Conservation (phyloP, 1,140 invertebrate species). For the Hycleus phaleratus region DNA sequence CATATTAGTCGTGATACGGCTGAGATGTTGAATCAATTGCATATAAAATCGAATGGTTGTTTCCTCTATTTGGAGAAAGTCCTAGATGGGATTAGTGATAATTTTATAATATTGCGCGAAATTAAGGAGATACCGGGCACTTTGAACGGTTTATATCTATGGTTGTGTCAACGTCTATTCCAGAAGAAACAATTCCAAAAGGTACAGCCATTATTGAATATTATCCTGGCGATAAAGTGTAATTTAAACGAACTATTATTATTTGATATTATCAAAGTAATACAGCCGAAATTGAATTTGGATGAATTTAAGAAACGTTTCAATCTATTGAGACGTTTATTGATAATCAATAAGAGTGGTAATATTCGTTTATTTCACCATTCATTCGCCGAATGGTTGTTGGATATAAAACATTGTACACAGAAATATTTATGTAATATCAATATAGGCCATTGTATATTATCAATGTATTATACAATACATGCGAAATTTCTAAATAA, state of each 20-base stretch:
- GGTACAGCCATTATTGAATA: slow-evolving; percentile 76
- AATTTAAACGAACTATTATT: slow-evolving; percentile 75
- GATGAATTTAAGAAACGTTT: slow-evolving; percentile 81
- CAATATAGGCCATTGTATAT: slow-evolving; percentile 78
- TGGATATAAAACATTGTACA: slow-evolving; percentile 95
- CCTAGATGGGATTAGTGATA: slow-evolving; percentile 85
- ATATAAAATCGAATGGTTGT: slow-evolving; percentile 95
- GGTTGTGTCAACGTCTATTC: slow-evolving; percentile 89
- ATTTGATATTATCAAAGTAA: slow-evolving; percentile 72
- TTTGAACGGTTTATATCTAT: slow-evolving; percentile 88
- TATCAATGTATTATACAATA: slow-evolving; percentile 69
- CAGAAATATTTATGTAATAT: slow-evolving; percentile 86
- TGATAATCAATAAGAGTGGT: slow-evolving; percentile 53
- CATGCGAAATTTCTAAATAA: slow-evolving; percentile 38
- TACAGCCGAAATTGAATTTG: slow-evolving; percentile 67
- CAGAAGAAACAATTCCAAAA: slow-evolving; percentile 82
- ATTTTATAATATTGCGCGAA: slow-evolving; percentile 80
- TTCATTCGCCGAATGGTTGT: slow-evolving; percentile 88
- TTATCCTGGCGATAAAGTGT: slow-evolving; percentile 77
- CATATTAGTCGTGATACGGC: slow-evolving; percentile 80
- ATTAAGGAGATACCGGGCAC: slow-evolving; percentile 89
- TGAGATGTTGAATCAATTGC: slow-evolving; percentile 88
- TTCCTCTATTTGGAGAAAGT: slow-evolving; percentile 91
- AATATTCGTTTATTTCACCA: slow-evolving; percentile 77
- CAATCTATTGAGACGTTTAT: slow-evolving; percentile 68